A percentile compares a stretch with the other conserved stretches of the same genome.
phyloP scores from a whole-genome alignment of 2,888 invertebrate species.

The Thalpophila matura region DNA sequence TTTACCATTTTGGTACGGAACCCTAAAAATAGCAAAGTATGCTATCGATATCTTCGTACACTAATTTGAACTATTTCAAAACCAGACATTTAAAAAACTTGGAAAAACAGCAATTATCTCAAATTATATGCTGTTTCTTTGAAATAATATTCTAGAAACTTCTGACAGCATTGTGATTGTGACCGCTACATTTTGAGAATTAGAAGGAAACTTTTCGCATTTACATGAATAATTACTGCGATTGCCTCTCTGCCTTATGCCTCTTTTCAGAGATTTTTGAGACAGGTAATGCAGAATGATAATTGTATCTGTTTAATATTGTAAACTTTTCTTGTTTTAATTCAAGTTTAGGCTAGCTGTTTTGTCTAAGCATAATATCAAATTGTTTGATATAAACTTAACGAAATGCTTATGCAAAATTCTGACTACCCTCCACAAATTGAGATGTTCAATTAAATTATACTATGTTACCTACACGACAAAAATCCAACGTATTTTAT shows the following conservation, averaged over 20 bases:
- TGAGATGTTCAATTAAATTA: no score
- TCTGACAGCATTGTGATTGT: conserved; percentile 39
- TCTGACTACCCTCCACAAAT: no score
- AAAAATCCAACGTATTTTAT: no score
- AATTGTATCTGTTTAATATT: neutral
- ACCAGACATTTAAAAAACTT: neutral
- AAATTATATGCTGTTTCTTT: conserved; percentile 18
- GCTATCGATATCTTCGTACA: no score
- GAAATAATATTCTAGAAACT: conserved; percentile 24
- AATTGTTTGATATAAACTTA: no score
- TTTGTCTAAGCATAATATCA: no score
- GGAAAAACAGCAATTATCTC: neutral
- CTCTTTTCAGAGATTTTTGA: conserved; percentile 9
- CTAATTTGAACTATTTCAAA: neutral
- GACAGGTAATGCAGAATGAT: conserved; percentile 1
- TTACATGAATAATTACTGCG: conserved; percentile 62
- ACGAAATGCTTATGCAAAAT: no score
- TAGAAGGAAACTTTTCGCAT: conserved; percentile 60
- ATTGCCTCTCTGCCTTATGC: conserved; percentile 13
- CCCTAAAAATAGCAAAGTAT: no score
- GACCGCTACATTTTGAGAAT: conserved; percentile 54
- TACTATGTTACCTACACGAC: no score
- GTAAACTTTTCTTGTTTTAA: neutral
- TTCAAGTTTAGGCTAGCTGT: no score
- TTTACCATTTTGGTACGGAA: no score